Percentiles rank a stretch among this genome's conserved stretches.
phyloP scores from a whole-genome alignment of 1,140 invertebrate species.

The Anastatus disparis region DNA sequence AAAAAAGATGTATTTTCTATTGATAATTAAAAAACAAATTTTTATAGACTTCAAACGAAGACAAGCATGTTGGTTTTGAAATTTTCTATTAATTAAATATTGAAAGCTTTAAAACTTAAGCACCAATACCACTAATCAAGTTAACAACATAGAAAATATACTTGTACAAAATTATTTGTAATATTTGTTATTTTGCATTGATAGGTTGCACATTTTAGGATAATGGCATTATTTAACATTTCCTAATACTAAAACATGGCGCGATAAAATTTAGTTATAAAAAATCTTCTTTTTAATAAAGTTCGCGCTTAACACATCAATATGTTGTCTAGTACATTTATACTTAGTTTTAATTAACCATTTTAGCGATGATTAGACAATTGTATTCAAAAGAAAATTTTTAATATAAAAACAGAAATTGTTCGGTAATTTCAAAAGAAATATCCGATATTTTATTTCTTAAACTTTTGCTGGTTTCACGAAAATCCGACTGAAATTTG shows the following conservation, averaged over 20 bases:
- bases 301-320: not conserved
- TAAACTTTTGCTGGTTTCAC: too few species aligned
- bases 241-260: conserved; percentile 36
- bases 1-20: too few species aligned
- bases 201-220: conserved; percentile 55
- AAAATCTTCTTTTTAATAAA: conserved; percentile 10
- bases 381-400: too few species aligned
- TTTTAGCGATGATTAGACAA: too few species aligned
- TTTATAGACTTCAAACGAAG: too few species aligned
- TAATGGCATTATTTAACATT: conserved; percentile 48
- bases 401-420: too few species aligned
- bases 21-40: too few species aligned
- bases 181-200: conserved; percentile 55
- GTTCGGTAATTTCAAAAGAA: too few species aligned
- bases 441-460: too few species aligned
- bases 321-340: not conserved
- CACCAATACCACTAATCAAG: conserved; percentile 31
- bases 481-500: too few species aligned
- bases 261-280: conserved; percentile 32
- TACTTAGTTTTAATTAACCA: not conserved
- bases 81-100: conserved; percentile 17
- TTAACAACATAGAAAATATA: conserved; percentile 34
- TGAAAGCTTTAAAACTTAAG: conserved; percentile 21
- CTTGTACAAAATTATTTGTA: conserved; percentile 53
- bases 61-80: too few species aligned